phyloP scores from a whole-genome alignment of 1,140 invertebrate species.

The Gryon sp. region DNA sequence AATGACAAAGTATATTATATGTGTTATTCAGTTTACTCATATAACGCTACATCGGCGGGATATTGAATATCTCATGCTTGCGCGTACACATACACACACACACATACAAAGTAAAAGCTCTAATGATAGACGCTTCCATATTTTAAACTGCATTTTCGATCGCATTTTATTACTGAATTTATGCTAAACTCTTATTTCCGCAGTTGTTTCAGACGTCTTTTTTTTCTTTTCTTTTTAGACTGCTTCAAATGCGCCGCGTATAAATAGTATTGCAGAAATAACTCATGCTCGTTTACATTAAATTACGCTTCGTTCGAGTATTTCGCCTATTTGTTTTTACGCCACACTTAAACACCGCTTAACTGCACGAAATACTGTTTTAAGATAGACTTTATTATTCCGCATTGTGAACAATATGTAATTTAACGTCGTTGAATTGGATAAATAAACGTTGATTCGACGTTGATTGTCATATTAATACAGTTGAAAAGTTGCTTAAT shows the following conservation, averaged over 20 bases:
- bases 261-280: conserved; percentile 33
- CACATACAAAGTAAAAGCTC: no score
- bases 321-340: conserved; percentile 29
- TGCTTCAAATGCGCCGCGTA: no score
- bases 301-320: conserved; percentile 24
- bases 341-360: conserved; percentile 12
- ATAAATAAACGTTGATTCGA: no score
- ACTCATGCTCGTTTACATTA: conserved; percentile 39
- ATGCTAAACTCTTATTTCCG: background rate
- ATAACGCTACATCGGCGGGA: background rate
- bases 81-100: no score
- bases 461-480: no score
- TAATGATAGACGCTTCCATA: background rate
- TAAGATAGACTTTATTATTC: conserved; percentile 20
- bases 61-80: no score
- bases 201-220: no score
- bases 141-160: no score
- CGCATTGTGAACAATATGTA: conserved; percentile 16
- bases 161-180: conserved; percentile 6
- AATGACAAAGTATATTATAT: conserved; percentile 1
- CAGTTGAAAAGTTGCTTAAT: no score
- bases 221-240: no score
- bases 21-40: conserved; percentile 18
- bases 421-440: background rate
- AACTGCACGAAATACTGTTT: conserved; percentile 16